Base-by-base conservation (phyloP, 1,140 invertebrate genomes). In the Asbolus verrucosus region DNA sequence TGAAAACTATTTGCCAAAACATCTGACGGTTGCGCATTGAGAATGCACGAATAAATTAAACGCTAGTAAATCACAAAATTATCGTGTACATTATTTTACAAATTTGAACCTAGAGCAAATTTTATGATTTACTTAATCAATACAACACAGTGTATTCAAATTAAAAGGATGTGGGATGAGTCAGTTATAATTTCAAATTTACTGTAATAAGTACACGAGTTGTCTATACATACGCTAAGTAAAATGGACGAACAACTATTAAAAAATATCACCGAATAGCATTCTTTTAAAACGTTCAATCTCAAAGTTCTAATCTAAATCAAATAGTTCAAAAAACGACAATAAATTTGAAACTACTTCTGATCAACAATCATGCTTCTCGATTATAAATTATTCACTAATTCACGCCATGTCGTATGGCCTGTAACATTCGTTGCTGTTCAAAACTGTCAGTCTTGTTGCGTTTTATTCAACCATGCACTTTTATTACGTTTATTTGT, bases 401-500 rank as follows among this genome's bases (percentile, higher is more conserved):
- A 27, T 43, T 43, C 16, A 66, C 41, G 36, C 36, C 63, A 66
- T 46, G 59, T 33, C 33, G 41, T 59, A 31, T 46, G 63, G 38
- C 31, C 24, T 46, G 15, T 59, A 38, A 59, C 65, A 67, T 59
- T 54, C 65, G 41, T 67, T 67, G 43, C 21, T 33, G 30, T 18
- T 59, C 6, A 69, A 67, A 73, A 74, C 62, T 65, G 65, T 75
- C 73, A 75, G 73, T 75, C 73, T 75, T 73, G 72, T 73, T 71
- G 69, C 66, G 67, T 68, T 63, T 69, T 74, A 21, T 68, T 66
- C 9, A 61, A 66, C 69, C 73, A 74, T 74, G 70, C 70, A 72
- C 66, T 69, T 73, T 59, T 73, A 65, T 19, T 65, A 41, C n/a
- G 30, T 46, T 39, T 65, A n/a, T n/a, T 63, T 59, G 21, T 14